Base-by-base conservation (phyloP, 2,888 invertebrate genomes). In the Crocallis elinguaria region DNA sequence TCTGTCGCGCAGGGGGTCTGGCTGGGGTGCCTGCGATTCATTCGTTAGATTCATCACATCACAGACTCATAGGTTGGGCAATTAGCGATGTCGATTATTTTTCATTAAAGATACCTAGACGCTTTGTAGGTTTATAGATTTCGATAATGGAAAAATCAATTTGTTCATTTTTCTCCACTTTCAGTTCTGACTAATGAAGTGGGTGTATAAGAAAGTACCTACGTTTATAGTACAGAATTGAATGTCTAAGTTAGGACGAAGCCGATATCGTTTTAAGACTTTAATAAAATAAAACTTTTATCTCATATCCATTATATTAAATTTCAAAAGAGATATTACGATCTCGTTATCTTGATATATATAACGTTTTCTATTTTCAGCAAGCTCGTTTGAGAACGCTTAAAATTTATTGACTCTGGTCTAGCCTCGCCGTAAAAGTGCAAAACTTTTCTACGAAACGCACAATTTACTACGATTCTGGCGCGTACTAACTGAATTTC, bases 281-380 rank as follows among this genome's bases (percentile, higher is more conserved):
- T 71, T 69, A 62, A 73, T 67, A 67, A 65, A 67, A 73, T 74
- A 76, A 73, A 75, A 72, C 71, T 72, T 75, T 70, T 76, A 64
- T 68, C 73, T 69, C 79, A 77, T 76, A 74, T 69, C 75, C 71
- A 81, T 82, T 83, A 84, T 84, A 84, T 84, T 80, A 83, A 83
- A 86, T 82, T 83, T 86, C 76, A 73, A 73, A 81, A 67, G 74
- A 78, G 78, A 35, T 44, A 83, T 86, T 84, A 84, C 75, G 77
- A 79, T 81, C 76, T 73, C 76, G 73, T 80, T 81, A 82, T 84
- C 77, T 79, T 83, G 76, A 82, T 81, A 77, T 82, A 84, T 79
- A 80, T 79, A 80, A 82, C 75, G 73, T 78, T 81, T 75, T 80
- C 76, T 73, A 66, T 71, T 71, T 72, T 68, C 57, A 64, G 77